Percentiles rank a stretch among this genome's conserved stretches.
phyloP scores from a whole-genome alignment of 2,888 invertebrate genomes.

The Glaucopsyche alexis region DNA sequence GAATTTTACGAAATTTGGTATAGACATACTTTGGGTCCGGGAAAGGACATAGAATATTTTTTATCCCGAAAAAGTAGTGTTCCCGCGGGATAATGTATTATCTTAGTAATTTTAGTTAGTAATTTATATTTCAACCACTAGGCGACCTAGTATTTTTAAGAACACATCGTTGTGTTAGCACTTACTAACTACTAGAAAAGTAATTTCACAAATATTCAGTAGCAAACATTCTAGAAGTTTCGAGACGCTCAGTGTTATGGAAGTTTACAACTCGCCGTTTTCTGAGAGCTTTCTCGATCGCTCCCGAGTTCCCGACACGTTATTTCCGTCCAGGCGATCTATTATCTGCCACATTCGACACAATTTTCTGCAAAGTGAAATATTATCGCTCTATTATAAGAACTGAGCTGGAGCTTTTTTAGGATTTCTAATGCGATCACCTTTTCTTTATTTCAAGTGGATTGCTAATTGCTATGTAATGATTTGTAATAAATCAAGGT shows the following conservation, averaged over 20 bases:
- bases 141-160: too few relatives aligned
- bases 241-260: background rate
- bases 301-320: background rate
- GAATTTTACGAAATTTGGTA: too few relatives aligned
- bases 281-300: conserved; percentile 1
- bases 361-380: background rate
- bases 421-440: background rate
- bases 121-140: too few relatives aligned
- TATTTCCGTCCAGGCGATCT: conserved; percentile 7
- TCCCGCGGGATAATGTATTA: too few relatives aligned
- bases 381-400: background rate
- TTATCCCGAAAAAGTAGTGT: too few relatives aligned
- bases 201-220: background rate
- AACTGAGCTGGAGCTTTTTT: background rate
- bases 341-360: background rate
- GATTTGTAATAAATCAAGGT: too few relatives aligned
- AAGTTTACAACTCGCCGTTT: background rate
- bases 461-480: too few relatives aligned
- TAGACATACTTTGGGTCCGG: too few relatives aligned
- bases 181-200: background rate
- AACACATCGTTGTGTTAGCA: background rate
- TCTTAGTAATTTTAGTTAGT: too few relatives aligned
- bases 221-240: too few relatives aligned
- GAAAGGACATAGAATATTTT: too few relatives aligned
- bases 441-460: background rate